Conservation (phyloP, 2,113 vertebrate genomes). For the Malurus elegans region DNA sequence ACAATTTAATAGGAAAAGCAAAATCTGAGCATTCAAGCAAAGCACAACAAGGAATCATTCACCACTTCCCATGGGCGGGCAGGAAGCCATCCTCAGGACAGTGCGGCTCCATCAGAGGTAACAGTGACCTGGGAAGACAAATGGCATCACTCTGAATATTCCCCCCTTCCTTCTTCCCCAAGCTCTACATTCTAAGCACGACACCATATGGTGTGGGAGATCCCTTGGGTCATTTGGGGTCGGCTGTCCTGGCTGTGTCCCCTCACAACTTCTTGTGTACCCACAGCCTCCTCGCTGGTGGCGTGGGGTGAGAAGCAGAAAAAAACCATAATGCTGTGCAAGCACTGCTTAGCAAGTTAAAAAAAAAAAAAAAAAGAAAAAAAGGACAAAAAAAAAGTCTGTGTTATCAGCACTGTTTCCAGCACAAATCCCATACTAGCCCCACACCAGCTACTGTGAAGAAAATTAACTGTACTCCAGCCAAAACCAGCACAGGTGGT, state of each 20-base stretch:
- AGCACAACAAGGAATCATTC: background rate
- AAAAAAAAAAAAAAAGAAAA: background rate
- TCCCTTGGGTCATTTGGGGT: background rate
- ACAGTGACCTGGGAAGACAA: background rate
- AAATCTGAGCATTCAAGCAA: background rate
- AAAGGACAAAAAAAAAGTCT: background rate
- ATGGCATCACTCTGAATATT: background rate
- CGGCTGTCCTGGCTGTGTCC: background rate
- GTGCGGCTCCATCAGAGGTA: background rate
- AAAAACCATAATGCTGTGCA: background rate
- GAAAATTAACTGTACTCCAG: background rate
- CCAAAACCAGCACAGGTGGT: background rate
- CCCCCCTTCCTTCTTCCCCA: background rate
- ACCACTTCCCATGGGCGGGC: background rate
- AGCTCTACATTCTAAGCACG: background rate
- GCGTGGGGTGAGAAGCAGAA: background rate
- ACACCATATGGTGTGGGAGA: background rate
- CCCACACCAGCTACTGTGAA: background rate
- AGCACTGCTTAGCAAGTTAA: background rate
- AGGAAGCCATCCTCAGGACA: background rate
- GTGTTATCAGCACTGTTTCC: background rate
- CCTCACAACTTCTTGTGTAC: background rate
- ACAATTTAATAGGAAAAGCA: background rate
- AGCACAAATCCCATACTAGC: background rate
- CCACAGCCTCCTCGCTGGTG: background rate